phyloP scores from a whole-genome alignment of 92 coral and sea anemone species.

The Anthopleura xanthogrammica region DNA sequence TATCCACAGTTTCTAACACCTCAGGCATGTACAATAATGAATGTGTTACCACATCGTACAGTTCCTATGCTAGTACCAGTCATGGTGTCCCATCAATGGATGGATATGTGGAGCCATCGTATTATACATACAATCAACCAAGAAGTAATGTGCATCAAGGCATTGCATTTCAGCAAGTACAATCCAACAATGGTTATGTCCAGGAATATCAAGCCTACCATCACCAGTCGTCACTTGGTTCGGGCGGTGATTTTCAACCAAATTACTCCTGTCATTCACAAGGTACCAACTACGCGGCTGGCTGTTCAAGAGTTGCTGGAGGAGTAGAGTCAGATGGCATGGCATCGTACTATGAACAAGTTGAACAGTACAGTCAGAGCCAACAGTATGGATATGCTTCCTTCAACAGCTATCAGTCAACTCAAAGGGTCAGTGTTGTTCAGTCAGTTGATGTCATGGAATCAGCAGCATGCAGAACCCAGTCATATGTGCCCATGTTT shows the following conservation, averaged over 20 bases:
- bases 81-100: too few relatives aligned
- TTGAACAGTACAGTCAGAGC: not conserved
- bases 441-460: not conserved
- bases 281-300: too few relatives aligned
- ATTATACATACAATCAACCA: not conserved
- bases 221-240: not conserved
- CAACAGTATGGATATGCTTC: not conserved
- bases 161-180: not conserved
- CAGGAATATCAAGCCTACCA: not conserved
- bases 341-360: conserved; percentile 1
- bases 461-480: not conserved
- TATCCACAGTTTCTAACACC: not conserved
- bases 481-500: not conserved
- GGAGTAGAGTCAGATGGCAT: not conserved
- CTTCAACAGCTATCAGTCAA: not conserved
- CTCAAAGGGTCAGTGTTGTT: not conserved
- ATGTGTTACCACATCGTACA: not conserved
- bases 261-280: not conserved
- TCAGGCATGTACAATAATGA: not conserved
- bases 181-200: not conserved
- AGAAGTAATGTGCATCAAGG: not conserved
- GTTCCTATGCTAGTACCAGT: not conserved
- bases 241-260: not conserved
- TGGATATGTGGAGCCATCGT: not conserved
- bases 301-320: not conserved